Base-by-base conservation (phyloP, 2,888 invertebrate species). In the Caenorhabditis plicata region DNA sequence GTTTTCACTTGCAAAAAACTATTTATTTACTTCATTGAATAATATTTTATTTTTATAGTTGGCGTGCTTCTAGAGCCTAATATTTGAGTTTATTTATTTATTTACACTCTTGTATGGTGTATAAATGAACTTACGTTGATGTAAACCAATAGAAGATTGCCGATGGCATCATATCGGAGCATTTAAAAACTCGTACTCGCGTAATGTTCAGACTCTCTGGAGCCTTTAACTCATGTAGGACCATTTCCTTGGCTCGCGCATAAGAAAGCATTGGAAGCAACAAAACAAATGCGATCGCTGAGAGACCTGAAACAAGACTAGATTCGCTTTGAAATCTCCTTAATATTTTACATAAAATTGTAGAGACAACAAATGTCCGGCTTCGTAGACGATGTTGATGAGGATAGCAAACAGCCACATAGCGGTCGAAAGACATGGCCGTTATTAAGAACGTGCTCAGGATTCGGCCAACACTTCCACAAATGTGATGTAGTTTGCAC, bases 381-480 rank as follows among this genome's bases (percentile, higher is more conserved):
- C 72, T 65, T n/a, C 78, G 60, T 11, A 68, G 65, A 13, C 63
- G 61, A 26, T 55, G 60, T 11, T 74, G 69, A 43, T 74, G 69
- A 1, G 78, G 78, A 43, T 73, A 68, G 44, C 78, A 78, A 8
- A 78, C 78, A 19, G 78, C 79, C 7, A 77, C 76, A 36, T 64
- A 77, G 27, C 78, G 64, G 55, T 78, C 78, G 51, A 78, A 78
- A 0, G 71, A 67, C 73, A 78, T 75, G 15, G 78, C 78, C 4
- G 78, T 78, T 27, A 78, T 80, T 17, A 78, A 54, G 45, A 78
- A 78, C 0, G 78, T 78, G 17, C 73, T 73, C 8, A 74, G 69
- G 40, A 78, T 78, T 11, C 78, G 63, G 3, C 78, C 76, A 17
- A 78, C 78, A 22, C 66, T 64, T 3, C 78, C 76, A 40, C 66